Conservation (phyloP, 2,888 invertebrate genomes). For the Cantharis lateralis region DNA sequence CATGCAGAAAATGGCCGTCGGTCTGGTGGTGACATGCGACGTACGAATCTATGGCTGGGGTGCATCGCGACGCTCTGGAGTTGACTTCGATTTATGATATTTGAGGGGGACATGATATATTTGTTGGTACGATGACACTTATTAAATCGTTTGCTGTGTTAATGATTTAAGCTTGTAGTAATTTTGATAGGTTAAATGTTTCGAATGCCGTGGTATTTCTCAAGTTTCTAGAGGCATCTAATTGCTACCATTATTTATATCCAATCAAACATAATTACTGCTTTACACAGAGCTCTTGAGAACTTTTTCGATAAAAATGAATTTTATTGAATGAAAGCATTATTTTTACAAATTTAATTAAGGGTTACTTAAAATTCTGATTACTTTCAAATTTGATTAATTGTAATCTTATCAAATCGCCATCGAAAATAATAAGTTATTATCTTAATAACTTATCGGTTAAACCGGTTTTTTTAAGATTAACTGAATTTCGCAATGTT, state of each 20-base stretch:
- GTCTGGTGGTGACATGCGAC: slow-evolving; percentile 55
- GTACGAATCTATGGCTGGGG: slow-evolving; percentile 49
- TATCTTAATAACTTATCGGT: background rate
- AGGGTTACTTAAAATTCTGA: background rate
- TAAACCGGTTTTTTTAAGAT: background rate
- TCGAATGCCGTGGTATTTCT: background rate
- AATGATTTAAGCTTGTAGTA: slow-evolving; percentile 41
- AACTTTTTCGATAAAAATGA: background rate
- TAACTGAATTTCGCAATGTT: background rate
- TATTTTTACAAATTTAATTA: no score
- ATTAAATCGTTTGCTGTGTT: slow-evolving; percentile 54
- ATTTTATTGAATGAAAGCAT: no score
- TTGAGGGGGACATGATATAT: slow-evolving; percentile 47
- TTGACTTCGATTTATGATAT: slow-evolving; percentile 55
- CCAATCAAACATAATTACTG: background rate
- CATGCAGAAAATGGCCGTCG: slow-evolving; percentile 54
- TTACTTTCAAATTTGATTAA: background rate
- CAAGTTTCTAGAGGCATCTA: background rate
- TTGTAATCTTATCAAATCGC: background rate
- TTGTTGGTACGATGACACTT: slow-evolving; percentile 54
- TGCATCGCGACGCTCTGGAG: slow-evolving; percentile 42
- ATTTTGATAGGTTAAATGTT: slow-evolving; percentile 18
- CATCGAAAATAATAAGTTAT: background rate
- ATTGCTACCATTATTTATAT: background rate
- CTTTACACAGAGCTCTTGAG: background rate